Percentiles rank a stretch among this genome's conserved stretches.
These are phyloP conservation scores for Tetropium fuscum DNA, from an alignment of 2,888 invertebrate genomes.

Conservation along the genomic window DNA sequence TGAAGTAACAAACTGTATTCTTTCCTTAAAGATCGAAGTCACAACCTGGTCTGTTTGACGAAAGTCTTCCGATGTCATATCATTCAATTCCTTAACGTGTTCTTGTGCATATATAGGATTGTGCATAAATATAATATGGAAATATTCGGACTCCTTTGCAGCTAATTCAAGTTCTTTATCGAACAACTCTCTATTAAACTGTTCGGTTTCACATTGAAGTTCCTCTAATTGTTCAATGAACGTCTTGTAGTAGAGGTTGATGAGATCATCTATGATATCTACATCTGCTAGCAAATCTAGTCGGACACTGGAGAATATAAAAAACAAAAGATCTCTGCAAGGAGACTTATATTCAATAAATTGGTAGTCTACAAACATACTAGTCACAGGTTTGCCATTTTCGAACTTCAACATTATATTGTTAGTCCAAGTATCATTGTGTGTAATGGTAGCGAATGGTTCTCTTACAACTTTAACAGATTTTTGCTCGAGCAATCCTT, in stretches of 20 bases:
- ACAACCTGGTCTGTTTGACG: not conserved
- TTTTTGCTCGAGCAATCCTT: constrained; percentile 3
- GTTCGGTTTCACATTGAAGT: constrained; percentile 49
- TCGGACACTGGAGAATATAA: constrained; percentile 68
- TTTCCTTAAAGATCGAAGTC: not conserved
- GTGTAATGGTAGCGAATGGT: constrained; percentile 68
- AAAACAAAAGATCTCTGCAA: constrained; percentile 68
- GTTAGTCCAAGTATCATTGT: constrained; percentile 72
- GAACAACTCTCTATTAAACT: constrained; percentile 62
- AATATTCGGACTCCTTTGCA: constrained; percentile 11
- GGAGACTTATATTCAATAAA: constrained; percentile 68
- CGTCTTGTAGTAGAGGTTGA: constrained; percentile 66
- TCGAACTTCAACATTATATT: constrained; percentile 68
- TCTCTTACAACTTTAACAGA: constrained; percentile 20
- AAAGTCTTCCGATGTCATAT: not conserved
- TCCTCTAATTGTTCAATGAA: constrained; percentile 63
- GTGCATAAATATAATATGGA: not conserved
- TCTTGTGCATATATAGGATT: not conserved
- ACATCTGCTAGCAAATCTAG: constrained; percentile 60
- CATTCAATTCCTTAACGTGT: not conserved
- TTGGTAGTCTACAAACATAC: constrained; percentile 71
- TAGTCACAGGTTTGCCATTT: constrained; percentile 30
- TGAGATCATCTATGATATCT: constrained; percentile 61
- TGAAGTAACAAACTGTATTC: not conserved
- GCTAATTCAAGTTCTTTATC: constrained; percentile 57